A percentile compares a stretch with the other conserved stretches of the same genome.
phyloP scores from a whole-genome alignment of 2,113 vertebrate species.

The Candoia aspera region DNA sequence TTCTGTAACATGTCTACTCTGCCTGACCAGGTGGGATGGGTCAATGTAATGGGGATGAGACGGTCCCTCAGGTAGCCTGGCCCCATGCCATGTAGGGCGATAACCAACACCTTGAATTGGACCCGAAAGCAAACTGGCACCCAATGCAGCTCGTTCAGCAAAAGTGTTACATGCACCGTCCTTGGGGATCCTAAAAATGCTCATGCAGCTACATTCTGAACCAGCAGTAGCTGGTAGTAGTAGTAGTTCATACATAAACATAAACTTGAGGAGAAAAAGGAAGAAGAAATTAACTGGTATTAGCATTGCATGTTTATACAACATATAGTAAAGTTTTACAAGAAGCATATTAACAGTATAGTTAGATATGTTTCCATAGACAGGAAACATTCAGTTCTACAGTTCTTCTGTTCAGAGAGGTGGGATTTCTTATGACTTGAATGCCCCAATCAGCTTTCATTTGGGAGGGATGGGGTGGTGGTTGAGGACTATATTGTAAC shows the following conservation, averaged over 20 bases:
- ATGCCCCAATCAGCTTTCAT: constrained; percentile 25
- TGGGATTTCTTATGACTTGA: constrained; percentile 44
- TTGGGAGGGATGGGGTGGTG: background rate
- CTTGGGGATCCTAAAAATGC: no score
- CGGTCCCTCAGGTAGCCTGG: no score
- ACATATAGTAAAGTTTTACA: constrained; percentile 48
- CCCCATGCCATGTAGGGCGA: no score
- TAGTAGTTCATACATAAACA: constrained; percentile 59
- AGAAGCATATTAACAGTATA: constrained; percentile 57
- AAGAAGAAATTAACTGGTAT: constrained; percentile 26
- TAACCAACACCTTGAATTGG: no score
- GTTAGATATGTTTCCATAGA: constrained; percentile 58
- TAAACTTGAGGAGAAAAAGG: constrained; percentile 54
- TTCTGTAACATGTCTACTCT: no score
- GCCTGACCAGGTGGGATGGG: no score
- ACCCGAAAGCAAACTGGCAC: no score
- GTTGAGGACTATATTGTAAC: background rate
- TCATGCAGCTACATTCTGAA: no score
- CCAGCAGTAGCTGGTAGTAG: no score
- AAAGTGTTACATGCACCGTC: no score
- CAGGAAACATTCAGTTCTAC: constrained; percentile 44
- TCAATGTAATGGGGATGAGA: no score
- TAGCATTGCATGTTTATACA: constrained; percentile 71
- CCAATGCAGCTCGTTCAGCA: no score
- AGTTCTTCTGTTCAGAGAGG: constrained; percentile 38